Evolutionary conservation across 1,140 invertebrate genomes (phyloP), one percentile per base, ranked within the genome.

Genomic region (Drosophila obscura): DNA sequence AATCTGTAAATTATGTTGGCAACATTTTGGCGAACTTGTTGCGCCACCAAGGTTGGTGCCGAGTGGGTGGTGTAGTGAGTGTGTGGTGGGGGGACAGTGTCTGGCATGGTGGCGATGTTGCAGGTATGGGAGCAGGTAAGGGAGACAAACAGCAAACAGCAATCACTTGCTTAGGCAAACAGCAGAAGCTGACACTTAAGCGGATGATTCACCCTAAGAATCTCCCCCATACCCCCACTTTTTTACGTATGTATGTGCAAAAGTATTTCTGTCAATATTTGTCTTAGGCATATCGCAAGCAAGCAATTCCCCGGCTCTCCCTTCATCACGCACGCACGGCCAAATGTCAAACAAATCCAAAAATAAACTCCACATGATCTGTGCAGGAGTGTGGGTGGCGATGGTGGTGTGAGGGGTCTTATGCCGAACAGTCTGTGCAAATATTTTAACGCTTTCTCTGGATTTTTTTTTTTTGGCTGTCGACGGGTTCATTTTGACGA

Each of bases 101-200:
- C 35, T 3, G 31, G 31, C 31, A 11, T 35, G 31, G 31, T 5
- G 19, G 9, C 5, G 31, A 8, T 28, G 41, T 24, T n/a, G 3
- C 13, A 8, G 15, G 15, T n/a, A n/a, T 39, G 26, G 35, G 11
- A 49, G 7, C 35, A 41, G 31, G 60, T 19, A 19, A 1, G 19
- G 19, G 19, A 19, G 19, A 19, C 19, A 19, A 19, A 19, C 19
- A 19, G 81, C 64, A 84, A 81, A 85, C 73, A 87, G 78, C 69
- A 85, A 85, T 85, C 81, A 87, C 82, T 87, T 75, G 82, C 78
- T 67, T 67, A 61, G 59, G 52, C 77, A 87, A 85, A 85, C 82
- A 84, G 68, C 65, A 77, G 46, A 84, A 80, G 64, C 60, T 74
- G 67, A 60, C 80, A 87, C 82, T 87, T 74, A 77, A 61, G 64